A percentile compares a stretch with the other conserved stretches of the same genome.
phyloP scores from a whole-genome alignment of 2,797 vertebrate species.

The Neomorphus geoffroyi region DNA sequence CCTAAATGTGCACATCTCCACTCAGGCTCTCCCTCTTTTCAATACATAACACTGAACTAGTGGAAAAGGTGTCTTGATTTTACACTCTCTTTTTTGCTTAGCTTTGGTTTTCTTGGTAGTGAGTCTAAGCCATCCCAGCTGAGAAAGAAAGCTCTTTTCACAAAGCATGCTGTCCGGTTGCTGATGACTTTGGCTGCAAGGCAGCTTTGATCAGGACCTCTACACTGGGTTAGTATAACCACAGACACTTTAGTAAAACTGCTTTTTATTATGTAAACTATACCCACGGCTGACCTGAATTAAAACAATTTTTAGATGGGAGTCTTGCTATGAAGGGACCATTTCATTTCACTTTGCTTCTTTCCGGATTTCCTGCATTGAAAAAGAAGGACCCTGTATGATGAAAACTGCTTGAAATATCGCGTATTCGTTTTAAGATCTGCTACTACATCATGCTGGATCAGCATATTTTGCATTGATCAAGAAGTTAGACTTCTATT shows the following conservation, averaged over 20 bases:
- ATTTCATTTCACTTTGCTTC: constrained; percentile 63
- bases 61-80: constrained; percentile 53
- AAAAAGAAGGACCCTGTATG: not conserved
- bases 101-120: constrained; percentile 61
- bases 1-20: not conserved
- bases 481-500: constrained; percentile 45
- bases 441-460: constrained; percentile 34
- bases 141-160: constrained; percentile 65
- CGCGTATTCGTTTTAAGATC: constrained; percentile 53
- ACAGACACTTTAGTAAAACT: constrained; percentile 75
- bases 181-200: constrained; percentile 76
- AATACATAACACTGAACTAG: not conserved
- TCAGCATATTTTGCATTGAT: constrained; percentile 59
- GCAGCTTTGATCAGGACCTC: constrained; percentile 79
- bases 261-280: constrained; percentile 74
- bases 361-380: constrained; percentile 48
- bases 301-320: constrained; percentile 71
- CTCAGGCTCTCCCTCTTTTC: not conserved
- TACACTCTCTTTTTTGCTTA: constrained; percentile 60
- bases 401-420: constrained; percentile 62
- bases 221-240: constrained; percentile 61
- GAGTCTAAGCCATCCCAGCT: constrained; percentile 65
- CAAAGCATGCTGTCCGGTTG: constrained; percentile 68
- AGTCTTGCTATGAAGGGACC: constrained; percentile 63
- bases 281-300: constrained; percentile 53